phyloP scores from a whole-genome alignment of 2,113 vertebrate genomes.

The Dissostichus mawsoni region DNA sequence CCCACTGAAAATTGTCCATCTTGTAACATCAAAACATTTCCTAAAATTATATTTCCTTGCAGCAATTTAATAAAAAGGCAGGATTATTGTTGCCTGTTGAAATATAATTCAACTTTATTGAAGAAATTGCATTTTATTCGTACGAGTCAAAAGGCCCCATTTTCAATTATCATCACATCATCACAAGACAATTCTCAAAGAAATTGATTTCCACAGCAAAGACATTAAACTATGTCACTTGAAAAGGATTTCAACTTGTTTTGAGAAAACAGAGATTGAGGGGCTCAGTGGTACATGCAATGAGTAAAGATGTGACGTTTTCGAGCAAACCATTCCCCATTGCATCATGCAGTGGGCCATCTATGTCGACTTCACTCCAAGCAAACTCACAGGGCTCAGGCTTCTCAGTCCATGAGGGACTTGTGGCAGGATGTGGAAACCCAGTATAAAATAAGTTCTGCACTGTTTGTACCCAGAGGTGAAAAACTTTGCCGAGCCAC shows the following conservation, averaged over 20 bases:
- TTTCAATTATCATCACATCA: not conserved
- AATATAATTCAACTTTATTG: not conserved
- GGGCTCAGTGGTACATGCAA: not conserved
- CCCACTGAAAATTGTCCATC: not conserved
- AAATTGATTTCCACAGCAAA: not conserved
- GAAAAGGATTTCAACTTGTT: slow-evolving; percentile 1
- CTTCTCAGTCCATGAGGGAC: slow-evolving; percentile 49
- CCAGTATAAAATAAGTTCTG: slow-evolving; percentile 49
- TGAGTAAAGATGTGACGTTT: slow-evolving; percentile 2
- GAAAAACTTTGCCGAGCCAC: slow-evolving; percentile 55
- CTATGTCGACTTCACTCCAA: slow-evolving; percentile 40
- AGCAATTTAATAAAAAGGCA: not conserved
- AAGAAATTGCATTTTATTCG: not conserved
- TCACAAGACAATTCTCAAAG: not conserved
- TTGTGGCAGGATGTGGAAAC: slow-evolving; percentile 63
- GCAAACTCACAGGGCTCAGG: slow-evolving; percentile 35
- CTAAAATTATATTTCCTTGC: not conserved
- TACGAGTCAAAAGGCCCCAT: not conserved
- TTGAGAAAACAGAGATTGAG: slow-evolving; percentile 15
- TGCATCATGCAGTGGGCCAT: slow-evolving; percentile 45
- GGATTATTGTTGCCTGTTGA: not conserved
- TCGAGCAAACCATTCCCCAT: slow-evolving; percentile 7
- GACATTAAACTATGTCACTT: not conserved
- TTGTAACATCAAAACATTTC: slow-evolving; percentile 7
- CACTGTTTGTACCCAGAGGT: slow-evolving; percentile 63